Evolutionary conservation across 2,888 invertebrate species (phyloP), one percentile per base, ranked within the genome.

Genomic region (Eurois occulta): DNA sequence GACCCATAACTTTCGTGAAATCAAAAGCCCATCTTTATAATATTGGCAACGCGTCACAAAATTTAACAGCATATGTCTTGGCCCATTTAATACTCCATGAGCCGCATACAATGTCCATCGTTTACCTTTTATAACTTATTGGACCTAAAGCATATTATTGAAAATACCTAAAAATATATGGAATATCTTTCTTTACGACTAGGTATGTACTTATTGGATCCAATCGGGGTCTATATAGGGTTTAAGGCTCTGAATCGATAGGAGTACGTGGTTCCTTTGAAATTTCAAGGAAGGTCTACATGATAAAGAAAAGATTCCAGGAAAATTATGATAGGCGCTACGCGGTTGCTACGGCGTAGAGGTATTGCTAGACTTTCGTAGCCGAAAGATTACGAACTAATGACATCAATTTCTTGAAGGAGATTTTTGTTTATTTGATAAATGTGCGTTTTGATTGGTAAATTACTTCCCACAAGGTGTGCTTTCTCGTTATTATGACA

Each of bases 11-110:
- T 72, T 71, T 84, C 24, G 41, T 41, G 35, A 41, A 85, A 84
- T 85, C 87, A 81, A 77, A 84, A 76, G 21, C 68, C 60, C 69
- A 81, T 83, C 77, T 87, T 82, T 68, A 71, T 75, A 78, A 78
- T 75, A 86, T 84, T 68, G 87, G 85, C 48, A 73, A 68, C 85
- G 85, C 78, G 38, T 86, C 87, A 86, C 78, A 81, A 86, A 86
- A 70, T 76, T 85, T 86, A 28, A 87, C 70, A 75, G 48, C 75
- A 71, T 77, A 75, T 78, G 68, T 81, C 73, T 67, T 75, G 72
- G 72, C 8, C 60, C 84, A 79, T 84, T 79, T 68, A 78, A 65
- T 86, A 72, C 74, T 80, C 72, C 38, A 86, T 86, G 85, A 74
- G 74, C 67, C 76, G 81, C n/a, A 67, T 68, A 87, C 69, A 75